phyloP scores from a whole-genome alignment of 2,797 vertebrate species.

The Oreortyx pictus region DNA sequence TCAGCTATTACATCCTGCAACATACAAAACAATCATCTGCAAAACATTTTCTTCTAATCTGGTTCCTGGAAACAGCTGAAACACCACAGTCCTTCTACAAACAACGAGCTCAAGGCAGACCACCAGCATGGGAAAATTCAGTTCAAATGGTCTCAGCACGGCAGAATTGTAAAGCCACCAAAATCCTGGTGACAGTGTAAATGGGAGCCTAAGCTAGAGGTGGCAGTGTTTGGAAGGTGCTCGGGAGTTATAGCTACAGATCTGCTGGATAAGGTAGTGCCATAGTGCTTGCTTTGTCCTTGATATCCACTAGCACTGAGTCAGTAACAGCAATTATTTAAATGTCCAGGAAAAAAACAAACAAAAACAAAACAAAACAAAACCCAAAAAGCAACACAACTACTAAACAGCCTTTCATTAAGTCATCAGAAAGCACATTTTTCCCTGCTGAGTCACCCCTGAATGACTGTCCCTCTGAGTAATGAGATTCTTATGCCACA shows the following conservation, averaged over 20 bases:
- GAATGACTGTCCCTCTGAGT: conserved; percentile 44
- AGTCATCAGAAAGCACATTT: conserved; percentile 14
- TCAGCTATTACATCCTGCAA: fast-evolving
- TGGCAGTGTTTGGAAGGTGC: neutral
- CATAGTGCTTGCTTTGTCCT: neutral
- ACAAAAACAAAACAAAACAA: too few species aligned
- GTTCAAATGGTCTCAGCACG: neutral
- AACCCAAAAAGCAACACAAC: neutral
- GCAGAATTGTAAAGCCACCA: neutral
- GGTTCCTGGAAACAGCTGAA: neutral
- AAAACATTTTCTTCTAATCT: neutral
- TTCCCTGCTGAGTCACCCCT: conserved; percentile 28
- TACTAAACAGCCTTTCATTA: neutral
- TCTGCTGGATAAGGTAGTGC: neutral
- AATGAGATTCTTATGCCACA: conserved; percentile 7
- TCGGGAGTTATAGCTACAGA: neutral
- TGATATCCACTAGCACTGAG: neutral
- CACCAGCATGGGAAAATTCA: neutral
- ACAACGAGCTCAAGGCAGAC: neutral
- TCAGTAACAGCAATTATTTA: neutral
- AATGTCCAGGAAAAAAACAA: neutral
- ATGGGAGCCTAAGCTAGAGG: neutral
- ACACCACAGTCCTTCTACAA: neutral
- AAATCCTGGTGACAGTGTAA: neutral
- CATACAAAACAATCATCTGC: neutral